Evolutionary conservation across 2,888 invertebrate genomes (phyloP), one percentile per base, ranked within the genome.

Genomic region (Colostygia pectinataria): DNA sequence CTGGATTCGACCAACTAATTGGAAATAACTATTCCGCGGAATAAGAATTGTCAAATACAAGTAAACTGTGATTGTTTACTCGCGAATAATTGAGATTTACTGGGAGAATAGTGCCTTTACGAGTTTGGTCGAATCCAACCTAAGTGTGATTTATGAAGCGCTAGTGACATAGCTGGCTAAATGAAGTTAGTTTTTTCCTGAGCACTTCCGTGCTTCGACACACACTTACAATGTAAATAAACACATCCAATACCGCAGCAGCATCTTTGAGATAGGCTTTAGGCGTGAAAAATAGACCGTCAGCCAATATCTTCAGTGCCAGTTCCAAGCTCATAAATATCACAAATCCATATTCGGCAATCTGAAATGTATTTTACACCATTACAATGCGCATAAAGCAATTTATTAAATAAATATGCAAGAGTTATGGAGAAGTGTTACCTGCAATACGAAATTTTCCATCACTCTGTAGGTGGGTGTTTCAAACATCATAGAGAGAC

Each of bases 401-500:
- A n/a, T n/a, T n/a, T n/a, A n/a, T n/a, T n/a, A n/a, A n/a, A n/a
- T n/a, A n/a, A n/a, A n/a, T n/a, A n/a, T n/a, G n/a, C n/a, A n/a
- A n/a, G n/a, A n/a, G n/a, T n/a, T n/a, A n/a, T 24, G 1, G 7
- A 18, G 37, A 8, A 40, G 15, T 36, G 14, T 51, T 64, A 90
- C 91, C 83, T 98, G 98, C 32, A 99, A 86, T 13, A 95, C 95
- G n/a, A 95, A 95, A 62, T 97, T 95, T 72, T 99, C 96, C 96
- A 98, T 98, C 12, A 99, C 96, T 50, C 99, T 93, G 71, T 95
- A 95, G 43, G 93, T 93, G 0, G 99, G 99, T 0, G 98, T 99
- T 88, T 99, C 99, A 74, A 99, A 98, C 96, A 99, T 98, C 99
- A 99, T 99, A 0, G 99, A 99, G 40, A 98, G 93, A 78, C 99